These are phyloP conservation scores for Varanus komodoensis DNA, from an alignment of 2,113 vertebrate species.

Conservation along the genomic window DNA sequence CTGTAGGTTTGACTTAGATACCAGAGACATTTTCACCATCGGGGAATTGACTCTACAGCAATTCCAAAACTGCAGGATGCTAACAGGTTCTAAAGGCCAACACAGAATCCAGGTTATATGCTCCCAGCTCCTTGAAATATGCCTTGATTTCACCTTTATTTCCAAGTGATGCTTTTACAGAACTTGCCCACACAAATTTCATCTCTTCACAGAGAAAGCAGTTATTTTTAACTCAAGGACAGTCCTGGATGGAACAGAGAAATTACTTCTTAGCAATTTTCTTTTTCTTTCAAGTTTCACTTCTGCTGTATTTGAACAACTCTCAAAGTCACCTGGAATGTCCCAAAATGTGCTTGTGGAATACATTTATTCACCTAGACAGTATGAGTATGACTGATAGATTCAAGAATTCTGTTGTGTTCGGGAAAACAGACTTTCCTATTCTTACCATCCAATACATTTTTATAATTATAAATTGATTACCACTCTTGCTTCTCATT, in stretches of 20 bases:
- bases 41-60: neutral
- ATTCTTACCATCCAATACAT: conserved; percentile 31
- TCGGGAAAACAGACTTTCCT: neutral
- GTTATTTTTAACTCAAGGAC: conserved; percentile 10
- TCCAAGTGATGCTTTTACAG: neutral
- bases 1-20: neutral
- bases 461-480: conserved; percentile 54
- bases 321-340: conserved; percentile 17
- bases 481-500: conserved; percentile 24
- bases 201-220: neutral
- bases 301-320: conserved; percentile 19
- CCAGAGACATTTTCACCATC: neutral
- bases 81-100: neutral
- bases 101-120: neutral
- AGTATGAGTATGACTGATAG: conserved; percentile 23
- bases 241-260: conserved; percentile 25
- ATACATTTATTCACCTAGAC: conserved; percentile 54
- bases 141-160: neutral
- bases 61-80: neutral
- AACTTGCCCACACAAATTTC: conserved; percentile 1
- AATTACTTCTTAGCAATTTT: conserved; percentile 31
- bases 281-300: conserved; percentile 46
- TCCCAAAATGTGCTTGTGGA: conserved; percentile 42
- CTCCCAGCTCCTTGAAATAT: conserved; percentile 16
- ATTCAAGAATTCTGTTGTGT: conserved; percentile 20